Base-by-base conservation (phyloP, 2,797 vertebrate genomes). In the Leptoclinus maculatus region DNA sequence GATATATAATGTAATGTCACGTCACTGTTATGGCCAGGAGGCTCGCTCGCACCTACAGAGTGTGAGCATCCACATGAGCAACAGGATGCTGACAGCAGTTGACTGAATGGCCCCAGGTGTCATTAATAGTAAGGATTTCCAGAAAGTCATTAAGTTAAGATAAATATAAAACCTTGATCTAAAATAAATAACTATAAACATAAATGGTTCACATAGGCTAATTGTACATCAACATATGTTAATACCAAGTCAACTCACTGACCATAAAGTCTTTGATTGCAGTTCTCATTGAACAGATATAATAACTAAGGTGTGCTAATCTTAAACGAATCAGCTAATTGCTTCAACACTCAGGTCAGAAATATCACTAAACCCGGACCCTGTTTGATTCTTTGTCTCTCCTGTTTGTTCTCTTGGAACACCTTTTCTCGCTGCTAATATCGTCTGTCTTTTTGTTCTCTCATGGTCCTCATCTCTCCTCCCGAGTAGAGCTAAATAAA, bases 361-460 rank as follows among this genome's bases (percentile, higher is more conserved):
- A 39, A 63, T 39, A 53, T 54, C 21, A 34, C 9, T 19, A 5
- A 51, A 53, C 12, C 6, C 3, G 32, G 8, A 62, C 14, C 16
- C 9, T 17, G n/a, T 54, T 29, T 60, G 47, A 73, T n/a, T 19
- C 13, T n/a, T 51, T 43, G 32, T 4, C 41, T 67, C 32, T 74
- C 13, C 32, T 38, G 7, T 70, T 36, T 41, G 12, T 45, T 78
- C 38, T 76, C 16, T 25, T 10, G 16, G 16, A 69, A 56, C 11
- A 32, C 8, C 2, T 57, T 27, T 41, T 73, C 64, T n/a, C 1
- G 38, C 12, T 57, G 6, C 27, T n/a, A 29, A 19, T n/a, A 34
- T 36, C 5, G 17, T 49, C 5, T 47, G 7, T 68, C 23, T 64
- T 73, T 74, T 41, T 47, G 7, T 51, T 78, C 38, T 76, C 12